phyloP scores from a whole-genome alignment of 2,113 vertebrate species.

The Phalacrocorax aristotelis region DNA sequence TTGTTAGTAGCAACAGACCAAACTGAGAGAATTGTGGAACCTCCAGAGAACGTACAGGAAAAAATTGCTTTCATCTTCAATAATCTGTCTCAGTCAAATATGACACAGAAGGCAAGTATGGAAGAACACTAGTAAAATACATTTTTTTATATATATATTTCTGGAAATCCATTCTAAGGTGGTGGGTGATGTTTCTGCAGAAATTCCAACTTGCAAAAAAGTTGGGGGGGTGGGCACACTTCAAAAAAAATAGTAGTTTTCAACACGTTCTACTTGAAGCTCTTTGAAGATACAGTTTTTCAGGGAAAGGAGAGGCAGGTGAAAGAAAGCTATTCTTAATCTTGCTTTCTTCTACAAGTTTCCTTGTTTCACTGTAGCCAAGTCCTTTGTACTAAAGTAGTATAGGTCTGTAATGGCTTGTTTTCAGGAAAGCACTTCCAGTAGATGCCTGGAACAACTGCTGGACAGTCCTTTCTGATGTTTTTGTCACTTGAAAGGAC shows the following conservation, averaged over 20 bases:
- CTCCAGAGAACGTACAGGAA: slow-evolving; percentile 96
- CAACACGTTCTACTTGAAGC: background rate
- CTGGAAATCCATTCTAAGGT: background rate
- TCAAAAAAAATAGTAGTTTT: background rate
- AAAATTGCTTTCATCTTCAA: slow-evolving; percentile 99
- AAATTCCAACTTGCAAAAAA: background rate
- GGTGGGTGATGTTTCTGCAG: background rate
- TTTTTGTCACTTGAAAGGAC: background rate
- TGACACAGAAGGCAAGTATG: slow-evolving; percentile 93
- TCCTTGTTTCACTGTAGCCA: background rate
- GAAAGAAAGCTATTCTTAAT: background rate
- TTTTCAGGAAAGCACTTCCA: background rate
- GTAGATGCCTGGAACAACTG: background rate
- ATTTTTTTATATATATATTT: background rate
- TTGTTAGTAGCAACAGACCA: slow-evolving; percentile 97
- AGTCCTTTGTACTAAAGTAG: background rate
- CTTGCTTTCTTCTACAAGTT: background rate
- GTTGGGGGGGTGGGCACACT: background rate
- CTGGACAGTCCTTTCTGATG: background rate
- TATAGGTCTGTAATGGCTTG: background rate
- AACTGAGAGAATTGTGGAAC: slow-evolving; percentile 95
- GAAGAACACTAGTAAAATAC: background rate
- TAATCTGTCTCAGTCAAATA: slow-evolving; percentile 98
- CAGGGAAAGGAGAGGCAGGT: background rate
- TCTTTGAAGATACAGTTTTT: background rate